Conservation (phyloP, 2,113 vertebrate species). For the Salminus brasiliensis region DNA sequence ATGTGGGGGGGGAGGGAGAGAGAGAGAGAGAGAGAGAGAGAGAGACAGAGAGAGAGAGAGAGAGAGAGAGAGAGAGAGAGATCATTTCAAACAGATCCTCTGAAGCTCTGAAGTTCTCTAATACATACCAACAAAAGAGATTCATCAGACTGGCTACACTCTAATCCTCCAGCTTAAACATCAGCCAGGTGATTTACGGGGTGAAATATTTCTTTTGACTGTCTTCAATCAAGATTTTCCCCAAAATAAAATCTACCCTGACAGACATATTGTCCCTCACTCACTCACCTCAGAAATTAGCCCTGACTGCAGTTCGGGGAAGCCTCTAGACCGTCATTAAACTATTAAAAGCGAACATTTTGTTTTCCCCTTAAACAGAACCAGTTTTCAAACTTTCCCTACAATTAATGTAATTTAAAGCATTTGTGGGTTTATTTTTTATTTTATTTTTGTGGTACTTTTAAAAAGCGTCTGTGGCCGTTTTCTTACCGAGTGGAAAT, state of each 20-base stretch:
- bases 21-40: background rate
- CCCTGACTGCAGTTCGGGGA: no score
- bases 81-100: background rate
- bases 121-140: constrained; percentile 3
- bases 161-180: background rate
- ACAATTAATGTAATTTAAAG: constrained; percentile 22
- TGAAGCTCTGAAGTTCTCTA: no score
- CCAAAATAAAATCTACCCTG: background rate
- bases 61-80: background rate
- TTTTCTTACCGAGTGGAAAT: constrained; percentile 7
- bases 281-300: background rate
- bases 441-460: no score
- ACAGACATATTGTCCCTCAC: background rate
- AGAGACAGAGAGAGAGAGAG: background rate
- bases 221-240: background rate
- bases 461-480: background rate
- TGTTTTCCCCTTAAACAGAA: background rate
- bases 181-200: background rate
- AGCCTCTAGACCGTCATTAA: no score
- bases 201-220: background rate
- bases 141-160: background rate
- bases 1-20: background rate
- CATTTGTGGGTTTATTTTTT: constrained; percentile 11
- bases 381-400: background rate
- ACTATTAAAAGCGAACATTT: no score